phyloP scores from a whole-genome alignment of 2,888 invertebrate genomes.

The Lasioglossum vierecki region DNA sequence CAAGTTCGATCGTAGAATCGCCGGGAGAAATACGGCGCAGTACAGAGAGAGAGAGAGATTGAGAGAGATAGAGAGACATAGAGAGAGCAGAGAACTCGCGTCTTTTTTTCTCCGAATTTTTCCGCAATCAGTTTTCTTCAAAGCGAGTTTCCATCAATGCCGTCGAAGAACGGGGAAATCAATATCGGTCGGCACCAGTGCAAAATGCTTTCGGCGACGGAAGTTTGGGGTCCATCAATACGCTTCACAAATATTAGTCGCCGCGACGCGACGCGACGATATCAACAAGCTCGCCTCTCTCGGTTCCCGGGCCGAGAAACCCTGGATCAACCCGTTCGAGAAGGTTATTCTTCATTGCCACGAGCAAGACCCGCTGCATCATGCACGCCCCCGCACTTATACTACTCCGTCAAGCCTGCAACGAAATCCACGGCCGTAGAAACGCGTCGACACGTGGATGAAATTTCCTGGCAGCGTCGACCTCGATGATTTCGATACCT shows the following conservation, averaged over 20 bases:
- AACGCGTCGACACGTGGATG: not conserved
- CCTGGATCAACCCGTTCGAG: slow-evolving; percentile 13
- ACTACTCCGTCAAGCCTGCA: slow-evolving; percentile 1
- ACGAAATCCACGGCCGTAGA: slow-evolving; percentile 8
- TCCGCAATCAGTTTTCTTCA: slow-evolving; percentile 12
- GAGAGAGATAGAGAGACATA: too few relatives aligned
- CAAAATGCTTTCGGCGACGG: not conserved
- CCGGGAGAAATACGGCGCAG: too few relatives aligned
- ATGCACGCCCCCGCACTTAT: slow-evolving; percentile 24
- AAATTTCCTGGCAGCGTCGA: not conserved
- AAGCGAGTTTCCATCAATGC: slow-evolving; percentile 11
- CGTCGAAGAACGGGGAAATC: slow-evolving; percentile 17
- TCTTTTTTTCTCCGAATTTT: slow-evolving; percentile 1
- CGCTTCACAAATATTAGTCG: slow-evolving; percentile 2
- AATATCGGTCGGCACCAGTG: slow-evolving; percentile 8
- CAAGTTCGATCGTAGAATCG: not conserved
- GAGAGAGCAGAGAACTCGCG: not conserved
- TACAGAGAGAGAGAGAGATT: not conserved
- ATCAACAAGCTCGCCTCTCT: not conserved
- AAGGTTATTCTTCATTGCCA: slow-evolving; percentile 39
- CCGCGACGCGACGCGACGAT: not conserved
- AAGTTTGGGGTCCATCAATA: slow-evolving; percentile 7
- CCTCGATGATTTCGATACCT: not conserved
- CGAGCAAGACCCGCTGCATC: slow-evolving; percentile 31
- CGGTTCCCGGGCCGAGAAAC: slow-evolving; percentile 17